Conservation (phyloP, 2,113 vertebrate species). For the Odontophorus gujanensis region DNA sequence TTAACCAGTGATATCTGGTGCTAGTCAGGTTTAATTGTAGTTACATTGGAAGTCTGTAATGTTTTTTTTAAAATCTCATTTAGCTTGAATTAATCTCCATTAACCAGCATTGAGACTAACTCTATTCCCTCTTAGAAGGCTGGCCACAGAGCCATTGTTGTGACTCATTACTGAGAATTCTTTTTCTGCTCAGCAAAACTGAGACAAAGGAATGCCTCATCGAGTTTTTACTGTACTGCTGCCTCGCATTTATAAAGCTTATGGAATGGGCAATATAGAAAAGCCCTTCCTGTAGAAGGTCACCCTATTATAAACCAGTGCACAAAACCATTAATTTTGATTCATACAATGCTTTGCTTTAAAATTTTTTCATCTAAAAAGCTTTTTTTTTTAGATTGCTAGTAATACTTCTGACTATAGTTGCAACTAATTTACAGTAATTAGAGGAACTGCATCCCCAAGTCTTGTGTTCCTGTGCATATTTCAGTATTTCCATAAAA, state of each 20-base stretch:
- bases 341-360: background rate
- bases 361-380: slow-evolving; percentile 4
- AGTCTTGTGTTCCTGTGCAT: background rate
- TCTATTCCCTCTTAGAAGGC: background rate
- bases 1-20: slow-evolving; percentile 36
- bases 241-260: slow-evolving; percentile 15
- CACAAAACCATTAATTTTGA: slow-evolving; percentile 1
- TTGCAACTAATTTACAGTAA: background rate
- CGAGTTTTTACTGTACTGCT: slow-evolving; percentile 22
- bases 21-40: slow-evolving; percentile 42
- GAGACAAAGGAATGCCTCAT: slow-evolving; percentile 40
- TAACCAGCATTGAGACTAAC: slow-evolving; percentile 17
- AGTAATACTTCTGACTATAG: background rate
- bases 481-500: background rate
- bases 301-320: background rate
- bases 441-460: background rate
- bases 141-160: background rate
- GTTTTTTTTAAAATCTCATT: background rate
- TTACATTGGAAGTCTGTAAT: slow-evolving; percentile 8
- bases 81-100: slow-evolving; percentile 29
- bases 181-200: background rate
- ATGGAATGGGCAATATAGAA: background rate
- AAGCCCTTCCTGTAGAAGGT: slow-evolving; percentile 30
- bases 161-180: background rate
- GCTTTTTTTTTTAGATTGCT: background rate